phyloP scores from a whole-genome alignment of 1,140 invertebrate genomes.

The Pseudobourletiella spinata region DNA sequence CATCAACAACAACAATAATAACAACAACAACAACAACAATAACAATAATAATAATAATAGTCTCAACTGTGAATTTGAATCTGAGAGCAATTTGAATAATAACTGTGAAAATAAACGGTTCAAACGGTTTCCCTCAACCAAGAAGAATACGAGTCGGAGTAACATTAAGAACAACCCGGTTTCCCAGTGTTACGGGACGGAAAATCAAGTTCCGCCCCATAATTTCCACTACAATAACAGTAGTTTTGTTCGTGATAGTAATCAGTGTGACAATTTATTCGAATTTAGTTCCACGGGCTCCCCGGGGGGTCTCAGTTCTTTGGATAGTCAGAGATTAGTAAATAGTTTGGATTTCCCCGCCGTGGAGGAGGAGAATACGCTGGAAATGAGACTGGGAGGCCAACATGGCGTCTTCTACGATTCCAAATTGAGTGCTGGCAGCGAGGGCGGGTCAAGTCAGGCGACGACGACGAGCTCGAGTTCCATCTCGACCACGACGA shows the following conservation, averaged over 20 bases:
- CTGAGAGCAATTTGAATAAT: too few species aligned
- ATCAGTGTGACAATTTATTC: background rate
- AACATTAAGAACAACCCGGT: too few species aligned
- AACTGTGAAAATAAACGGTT: too few species aligned
- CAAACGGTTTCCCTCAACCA: too few species aligned
- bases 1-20: background rate
- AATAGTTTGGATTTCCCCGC: background rate
- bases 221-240: background rate
- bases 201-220: too few species aligned
- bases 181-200: too few species aligned
- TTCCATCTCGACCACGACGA: slow-evolving; percentile 6
- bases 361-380: background rate
- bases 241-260: background rate
- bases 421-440: background rate
- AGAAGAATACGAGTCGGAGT: too few species aligned
- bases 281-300: too few species aligned
- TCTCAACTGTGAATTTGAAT: too few species aligned
- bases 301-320: background rate
- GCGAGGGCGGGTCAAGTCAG: background rate
- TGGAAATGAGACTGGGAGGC: background rate
- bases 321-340: background rate
- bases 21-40: too few species aligned
- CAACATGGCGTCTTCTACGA: background rate
- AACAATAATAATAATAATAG: too few species aligned
- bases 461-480: background rate